phyloP scores from a whole-genome alignment of 2,113 vertebrate species.

The Trochalopteron elliotii region DNA sequence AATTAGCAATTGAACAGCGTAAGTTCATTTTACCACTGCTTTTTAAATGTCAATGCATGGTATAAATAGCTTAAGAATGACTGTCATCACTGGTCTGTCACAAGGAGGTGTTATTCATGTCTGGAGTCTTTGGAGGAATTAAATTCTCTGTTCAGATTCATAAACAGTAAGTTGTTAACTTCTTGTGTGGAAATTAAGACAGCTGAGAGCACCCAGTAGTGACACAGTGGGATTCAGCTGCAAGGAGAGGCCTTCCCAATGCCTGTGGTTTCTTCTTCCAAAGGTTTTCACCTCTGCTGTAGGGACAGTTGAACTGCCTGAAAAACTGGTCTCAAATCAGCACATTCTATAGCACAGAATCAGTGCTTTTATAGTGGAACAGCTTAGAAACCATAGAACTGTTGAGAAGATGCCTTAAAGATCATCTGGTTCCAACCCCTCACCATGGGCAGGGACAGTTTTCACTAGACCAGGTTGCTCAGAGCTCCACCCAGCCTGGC shows the following conservation, averaged over 20 bases:
- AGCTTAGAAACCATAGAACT: background rate
- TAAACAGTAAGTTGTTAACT: background rate
- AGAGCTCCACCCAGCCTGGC: background rate
- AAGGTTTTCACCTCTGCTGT: background rate
- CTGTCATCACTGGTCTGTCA: background rate
- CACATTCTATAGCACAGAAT: background rate
- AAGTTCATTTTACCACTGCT: background rate
- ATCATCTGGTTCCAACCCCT: background rate
- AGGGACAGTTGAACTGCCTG: background rate
- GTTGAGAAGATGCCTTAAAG: background rate
- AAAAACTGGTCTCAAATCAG: background rate
- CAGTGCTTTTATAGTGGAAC: background rate
- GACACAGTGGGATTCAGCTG: background rate
- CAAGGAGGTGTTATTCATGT: background rate
- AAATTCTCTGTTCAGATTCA: background rate
- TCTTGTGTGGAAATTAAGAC: background rate
- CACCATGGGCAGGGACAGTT: background rate
- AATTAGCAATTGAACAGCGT: background rate
- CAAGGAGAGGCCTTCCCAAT: background rate
- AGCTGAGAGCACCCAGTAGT: background rate
- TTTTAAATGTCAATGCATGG: background rate
- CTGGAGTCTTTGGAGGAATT: background rate
- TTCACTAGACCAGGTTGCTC: background rate
- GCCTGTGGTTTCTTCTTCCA: background rate
- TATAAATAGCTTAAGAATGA: background rate